A percentile compares a stretch with the other conserved stretches of the same genome.
Conservation (phyloP, 2,797 vertebrate species). For the Luscinia luscinia region DNA sequence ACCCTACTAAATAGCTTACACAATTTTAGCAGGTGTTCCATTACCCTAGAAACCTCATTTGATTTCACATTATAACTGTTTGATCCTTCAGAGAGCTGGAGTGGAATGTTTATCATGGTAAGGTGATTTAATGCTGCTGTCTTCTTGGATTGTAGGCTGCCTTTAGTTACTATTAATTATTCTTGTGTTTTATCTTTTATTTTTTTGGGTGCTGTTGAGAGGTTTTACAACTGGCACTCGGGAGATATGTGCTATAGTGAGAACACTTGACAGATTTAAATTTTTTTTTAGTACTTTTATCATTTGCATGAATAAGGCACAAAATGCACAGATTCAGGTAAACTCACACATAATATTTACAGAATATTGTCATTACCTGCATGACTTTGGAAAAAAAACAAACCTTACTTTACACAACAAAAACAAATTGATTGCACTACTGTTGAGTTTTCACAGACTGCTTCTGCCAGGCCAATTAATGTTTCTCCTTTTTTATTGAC, state of each 20-base stretch:
- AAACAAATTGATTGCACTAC: constrained; percentile 85
- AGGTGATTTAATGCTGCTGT: constrained; percentile 70
- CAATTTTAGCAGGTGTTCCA: constrained; percentile 71
- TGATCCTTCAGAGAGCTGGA: constrained; percentile 73
- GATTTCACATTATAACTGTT: constrained; percentile 76
- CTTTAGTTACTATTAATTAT: constrained; percentile 70
- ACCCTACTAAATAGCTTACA: constrained; percentile 63
- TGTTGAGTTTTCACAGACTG: constrained; percentile 65
- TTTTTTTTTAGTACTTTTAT: constrained; percentile 81
- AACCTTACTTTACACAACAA: constrained; percentile 79
- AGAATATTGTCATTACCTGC: constrained; percentile 93
- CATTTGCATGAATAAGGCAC: constrained; percentile 96
- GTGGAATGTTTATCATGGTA: constrained; percentile 75
- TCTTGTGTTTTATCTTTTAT: constrained; percentile 41
- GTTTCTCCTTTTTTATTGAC: constrained; percentile 34
- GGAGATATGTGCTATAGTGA: constrained; percentile 80
- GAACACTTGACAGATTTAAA: constrained; percentile 79
- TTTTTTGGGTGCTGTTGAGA: constrained; percentile 73
- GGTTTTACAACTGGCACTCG: constrained; percentile 77
- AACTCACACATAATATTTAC: constrained; percentile 94
- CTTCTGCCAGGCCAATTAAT: constrained; percentile 71
- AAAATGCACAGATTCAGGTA: constrained; percentile 98
- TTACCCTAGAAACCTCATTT: constrained; percentile 75
- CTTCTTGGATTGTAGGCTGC: constrained; percentile 65
- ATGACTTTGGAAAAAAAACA: constrained; percentile 85